Base-by-base conservation (phyloP, 2,113 vertebrate genomes). In the Gasterosteus nipponicus region DNA sequence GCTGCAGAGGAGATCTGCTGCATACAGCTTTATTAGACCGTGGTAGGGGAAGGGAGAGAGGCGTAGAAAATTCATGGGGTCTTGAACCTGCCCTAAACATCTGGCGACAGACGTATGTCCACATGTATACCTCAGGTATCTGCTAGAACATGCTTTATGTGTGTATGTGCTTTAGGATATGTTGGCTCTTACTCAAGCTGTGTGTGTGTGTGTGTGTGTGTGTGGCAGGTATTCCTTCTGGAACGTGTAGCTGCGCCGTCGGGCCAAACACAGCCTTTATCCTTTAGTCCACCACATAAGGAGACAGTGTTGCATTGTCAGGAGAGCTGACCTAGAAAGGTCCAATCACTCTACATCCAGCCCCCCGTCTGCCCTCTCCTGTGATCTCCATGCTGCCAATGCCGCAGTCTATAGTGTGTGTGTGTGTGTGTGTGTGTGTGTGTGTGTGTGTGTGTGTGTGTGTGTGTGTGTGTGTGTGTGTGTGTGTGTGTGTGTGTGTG, bases 291-390 rank as follows among this genome's bases (percentile, higher is more conserved):
- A 76, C 82, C 86, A 86, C 87, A 88, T 91, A 89, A 89, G 78
- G 88, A 89, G 89, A 92, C 90, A 91, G 91, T 90, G 84, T 91
- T 92, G 89, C 89, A 90, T 91, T 92, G 90, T 94, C 93, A 87
- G 71, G 93, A 93, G 93, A 92, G 90, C 92, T 94, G 93, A 94
- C 94, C 94, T 92, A 94, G 93, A 94, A 94, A 93, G 91, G 89
- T 89, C 91, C 91, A 93, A 93, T 94, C 92, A 87, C 89, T 92
- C 92, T 82, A 83, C 81, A 90, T 91, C 91, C 91, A 92, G 85
- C 91, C 89, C 90, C 87, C 86, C 80, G 82, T 90, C 83, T 92
- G 90, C 92, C 90, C 90, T 93, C 93, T 90, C 90, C 89, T 91
- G 90, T 89, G 90, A 91, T 92, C 92, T 84, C 80, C 78, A 89